Evolutionary conservation across 2,797 vertebrate genomes (phyloP).

Genomic region (Apogon hyalosoma): DNA sequence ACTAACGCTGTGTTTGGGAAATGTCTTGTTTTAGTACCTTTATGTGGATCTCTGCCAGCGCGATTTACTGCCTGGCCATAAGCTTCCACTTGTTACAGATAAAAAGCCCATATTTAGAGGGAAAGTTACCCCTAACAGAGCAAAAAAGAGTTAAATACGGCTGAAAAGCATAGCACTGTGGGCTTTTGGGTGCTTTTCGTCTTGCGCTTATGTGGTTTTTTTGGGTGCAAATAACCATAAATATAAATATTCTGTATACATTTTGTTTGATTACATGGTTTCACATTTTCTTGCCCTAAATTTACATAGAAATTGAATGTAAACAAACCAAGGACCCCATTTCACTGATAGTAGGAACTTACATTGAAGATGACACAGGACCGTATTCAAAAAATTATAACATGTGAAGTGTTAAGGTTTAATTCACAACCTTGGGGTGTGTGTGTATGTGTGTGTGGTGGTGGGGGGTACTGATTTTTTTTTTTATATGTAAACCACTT

Average conservation of each 20-base stretch:
- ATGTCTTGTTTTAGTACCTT: slow-evolving; percentile 29
- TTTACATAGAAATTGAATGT: not conserved
- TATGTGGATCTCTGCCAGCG: slow-evolving; percentile 33
- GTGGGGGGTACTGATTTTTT: no score
- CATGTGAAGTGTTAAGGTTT: no score
- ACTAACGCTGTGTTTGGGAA: slow-evolving; percentile 25
- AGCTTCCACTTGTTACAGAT: slow-evolving; percentile 27
- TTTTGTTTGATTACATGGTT: not conserved
- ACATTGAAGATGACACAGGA: no score
- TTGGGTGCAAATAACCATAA: no score
- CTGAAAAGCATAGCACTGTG: slow-evolving; percentile 14
- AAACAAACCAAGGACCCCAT: not conserved
- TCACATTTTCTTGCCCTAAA: not conserved
- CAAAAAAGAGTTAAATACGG: slow-evolving; percentile 36
- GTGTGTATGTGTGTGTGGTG: no score
- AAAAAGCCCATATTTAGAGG: slow-evolving; percentile 28
- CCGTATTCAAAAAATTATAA: no score
- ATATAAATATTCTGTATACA: no score
- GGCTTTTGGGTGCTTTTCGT: not conserved
- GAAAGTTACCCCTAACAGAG: slow-evolving; percentile 23
- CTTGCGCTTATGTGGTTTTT: no score
- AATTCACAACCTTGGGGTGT: no score
- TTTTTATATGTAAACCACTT: no score
- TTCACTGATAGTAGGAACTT: no score
- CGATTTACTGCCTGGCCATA: slow-evolving; percentile 27